phyloP scores from a whole-genome alignment of 2,797 vertebrate genomes.

The Benthosema pterotum region DNA sequence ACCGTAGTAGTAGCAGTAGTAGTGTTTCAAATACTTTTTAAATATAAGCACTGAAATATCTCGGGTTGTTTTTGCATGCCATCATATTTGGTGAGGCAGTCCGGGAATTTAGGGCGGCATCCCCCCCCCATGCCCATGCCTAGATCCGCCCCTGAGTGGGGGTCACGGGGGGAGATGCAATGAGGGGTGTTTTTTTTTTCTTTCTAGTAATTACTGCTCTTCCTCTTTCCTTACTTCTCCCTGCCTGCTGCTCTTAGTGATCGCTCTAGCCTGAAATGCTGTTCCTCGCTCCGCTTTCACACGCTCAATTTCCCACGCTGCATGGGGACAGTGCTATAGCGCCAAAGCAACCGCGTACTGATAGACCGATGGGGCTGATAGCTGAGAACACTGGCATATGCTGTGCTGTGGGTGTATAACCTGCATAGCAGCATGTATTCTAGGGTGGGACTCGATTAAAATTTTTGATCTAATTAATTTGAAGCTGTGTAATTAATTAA shows the following conservation, averaged over 20 bases:
- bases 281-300: constrained; percentile 77
- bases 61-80: too few species aligned
- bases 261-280: constrained; percentile 81
- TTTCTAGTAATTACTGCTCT: constrained; percentile 73
- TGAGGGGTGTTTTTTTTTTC: constrained; percentile 31
- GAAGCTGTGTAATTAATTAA: too few species aligned
- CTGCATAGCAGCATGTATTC: too few species aligned
- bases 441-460: too few species aligned
- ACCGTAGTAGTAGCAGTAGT: too few species aligned
- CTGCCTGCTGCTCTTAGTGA: constrained; percentile 69
- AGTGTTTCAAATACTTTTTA: too few species aligned
- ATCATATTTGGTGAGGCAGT: too few species aligned
- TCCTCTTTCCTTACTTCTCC: constrained; percentile 81
- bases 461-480: too few species aligned
- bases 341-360: constrained; percentile 32
- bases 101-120: too few species aligned
- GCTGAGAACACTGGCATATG: constrained; percentile 18
- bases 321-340: constrained; percentile 34
- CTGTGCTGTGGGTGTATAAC: neutral
- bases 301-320: constrained; percentile 85
- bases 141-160: too few species aligned
- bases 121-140: too few species aligned
- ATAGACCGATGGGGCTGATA: constrained; percentile 50
- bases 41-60: too few species aligned
- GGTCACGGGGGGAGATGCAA: constrained; percentile 57